Evolutionary conservation across 2,888 invertebrate species (phyloP), one percentile per base, ranked within the genome.

Genomic region (Leptopterna dolabrata): DNA sequence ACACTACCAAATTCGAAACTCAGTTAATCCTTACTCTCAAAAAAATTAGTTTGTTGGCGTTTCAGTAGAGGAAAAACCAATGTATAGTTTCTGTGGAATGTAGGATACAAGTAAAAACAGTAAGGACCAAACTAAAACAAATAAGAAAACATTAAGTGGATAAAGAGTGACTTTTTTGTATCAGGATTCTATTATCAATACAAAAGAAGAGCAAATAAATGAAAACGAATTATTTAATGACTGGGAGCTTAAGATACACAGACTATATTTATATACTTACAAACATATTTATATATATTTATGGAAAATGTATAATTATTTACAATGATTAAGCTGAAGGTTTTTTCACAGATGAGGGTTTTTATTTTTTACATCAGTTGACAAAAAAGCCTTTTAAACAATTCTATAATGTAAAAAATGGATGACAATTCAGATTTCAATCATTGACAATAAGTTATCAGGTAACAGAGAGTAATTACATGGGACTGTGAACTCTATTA

Each of bases 401-500:
- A 63, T 63, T 1, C 11, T 16, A 47, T 3, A 73, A 73, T 19
- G n/a, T 36, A 30, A 73, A 73, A 73, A 16, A 73, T 41, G 73
- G 73, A 36, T 73, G 73, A 73, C 73, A 36, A 73, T 73, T 73
- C 19, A 73, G 73, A 41, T 73, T n/a, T 63, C 19, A 63, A 19
- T 24, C 24, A 24, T 19, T 63, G 63, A 63, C 63, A 63, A 7
- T 63, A 63, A 63, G 63, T 63, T 63, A 63, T 63, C 73, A 73
- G n/a, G 73, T 73, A 73, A 36, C 19, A 73, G 73, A 36, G 73
- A 73, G 30, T 73, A 73, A 43, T 78, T 78, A 78, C 78, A 45
- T 43, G 45, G 78, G 78, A 78, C 45, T 41, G 78, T 78, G 45
- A 78, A 78, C 81, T 47, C 87, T 45, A 81, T 86, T 81, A 86